These are phyloP conservation scores for Drosophila bipectinata DNA, from an alignment of 1,140 invertebrate genomes.

Conservation along the genomic window DNA sequence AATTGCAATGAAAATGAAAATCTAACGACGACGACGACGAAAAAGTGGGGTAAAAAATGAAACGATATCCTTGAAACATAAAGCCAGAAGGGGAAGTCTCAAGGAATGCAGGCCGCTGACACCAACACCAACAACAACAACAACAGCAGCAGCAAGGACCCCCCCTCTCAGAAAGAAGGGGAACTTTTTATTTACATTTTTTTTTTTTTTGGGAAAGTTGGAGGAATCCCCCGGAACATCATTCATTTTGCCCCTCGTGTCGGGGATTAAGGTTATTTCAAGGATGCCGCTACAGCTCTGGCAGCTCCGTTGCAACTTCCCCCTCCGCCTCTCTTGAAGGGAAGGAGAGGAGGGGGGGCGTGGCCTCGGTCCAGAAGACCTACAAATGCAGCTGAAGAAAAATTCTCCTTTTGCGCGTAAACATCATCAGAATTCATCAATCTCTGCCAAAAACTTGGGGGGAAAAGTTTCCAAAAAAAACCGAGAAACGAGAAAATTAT, in stretches of 20 bases:
- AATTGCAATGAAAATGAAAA: constrained; percentile 82
- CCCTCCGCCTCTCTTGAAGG: too few relatives aligned
- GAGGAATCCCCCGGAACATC: constrained; percentile 56
- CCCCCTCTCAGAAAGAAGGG: not conserved
- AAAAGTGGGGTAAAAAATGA: constrained; percentile 72
- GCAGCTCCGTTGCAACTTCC: constrained; percentile 9
- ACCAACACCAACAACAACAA: constrained; percentile 1
- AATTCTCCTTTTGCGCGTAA: constrained; percentile 76
- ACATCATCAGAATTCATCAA: constrained; percentile 83
- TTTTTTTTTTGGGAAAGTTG: not conserved
- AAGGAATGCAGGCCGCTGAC: constrained; percentile 58
- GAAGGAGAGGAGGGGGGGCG: not conserved
- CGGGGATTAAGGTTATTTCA: constrained; percentile 83
- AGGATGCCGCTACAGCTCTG: constrained; percentile 59
- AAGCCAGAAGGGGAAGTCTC: constrained; percentile 21
- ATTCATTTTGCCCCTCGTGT: constrained; percentile 79
- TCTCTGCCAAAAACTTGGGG: constrained; percentile 83
- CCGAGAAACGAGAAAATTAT: not conserved
- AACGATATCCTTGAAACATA: constrained; percentile 77
- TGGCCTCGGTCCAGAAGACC: constrained; percentile 16
- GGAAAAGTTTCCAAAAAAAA: constrained; percentile 50
- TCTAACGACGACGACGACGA: constrained; percentile 61
- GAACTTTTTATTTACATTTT: not conserved
- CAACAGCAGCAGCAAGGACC: not conserved
- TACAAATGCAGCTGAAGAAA: constrained; percentile 58